Base-by-base conservation (phyloP, 2,797 vertebrate genomes). In the Huso huso region DNA sequence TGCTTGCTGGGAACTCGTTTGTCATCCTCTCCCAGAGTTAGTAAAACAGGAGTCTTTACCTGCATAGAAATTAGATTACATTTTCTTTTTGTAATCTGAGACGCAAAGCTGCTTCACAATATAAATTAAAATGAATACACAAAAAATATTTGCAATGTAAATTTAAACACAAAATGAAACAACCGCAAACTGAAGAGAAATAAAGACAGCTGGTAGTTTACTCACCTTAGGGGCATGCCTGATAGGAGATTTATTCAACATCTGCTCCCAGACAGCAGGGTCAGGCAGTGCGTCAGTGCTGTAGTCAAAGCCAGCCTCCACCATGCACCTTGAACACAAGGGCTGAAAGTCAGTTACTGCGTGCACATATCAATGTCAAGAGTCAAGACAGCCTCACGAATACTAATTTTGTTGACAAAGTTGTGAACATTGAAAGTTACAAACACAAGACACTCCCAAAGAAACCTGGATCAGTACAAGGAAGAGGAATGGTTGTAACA, bases 11-110 rank as follows among this genome's bases (percentile, higher is more conserved):
- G 96, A 2, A 97, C 96, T 1, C 97, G 93, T 66, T 81, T 89
- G 80, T 99, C 97, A 0, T 97, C 92, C 68, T 95, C 94, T 49
- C 95, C 96, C 71, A 99, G 73, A 73, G 90, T 86, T 67, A 99
- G 84, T 68, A 99, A 78, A 37, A 98, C 91, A 0, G 97, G 94
- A 0, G 92, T 90, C 68, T 86, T 89, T 7, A 99, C 94, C 96
- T 99, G 74, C 0, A 66, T 4, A 4, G 37, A 37, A 37, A 37
- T 37, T 37, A 37, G 37, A 37, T 37, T 37, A 37, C 37, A 37
- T 37, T 37, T 37, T 37, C 37, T 37, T 37, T 37, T 37, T 37
- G 37, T 37, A 37, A 37, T 37, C 37, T 37, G 37, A 37, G 37
- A 37, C 37, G 4, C 37, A 4, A 37, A 37, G 37, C 37, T 37